Evolutionary conservation across 1,140 invertebrate species (phyloP).

Genomic region (Brachionus paranguensis): DNA sequence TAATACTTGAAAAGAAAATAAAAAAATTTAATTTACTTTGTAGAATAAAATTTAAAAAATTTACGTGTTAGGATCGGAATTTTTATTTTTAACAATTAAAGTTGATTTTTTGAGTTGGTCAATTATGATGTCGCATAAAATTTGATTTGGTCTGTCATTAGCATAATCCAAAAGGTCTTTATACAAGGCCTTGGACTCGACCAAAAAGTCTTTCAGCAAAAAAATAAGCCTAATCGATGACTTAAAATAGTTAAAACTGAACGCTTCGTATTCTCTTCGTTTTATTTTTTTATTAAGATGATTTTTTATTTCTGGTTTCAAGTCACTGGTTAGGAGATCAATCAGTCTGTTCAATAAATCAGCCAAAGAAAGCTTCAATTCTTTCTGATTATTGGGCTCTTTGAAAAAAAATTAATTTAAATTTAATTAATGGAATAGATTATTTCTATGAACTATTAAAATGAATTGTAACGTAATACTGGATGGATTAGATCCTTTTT

Average conservation of each 20-base stretch:
- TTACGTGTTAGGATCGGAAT: neutral
- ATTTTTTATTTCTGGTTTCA: slow-evolving; percentile 19
- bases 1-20: neutral
- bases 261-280: neutral
- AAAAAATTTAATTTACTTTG: neutral
- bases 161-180: neutral
- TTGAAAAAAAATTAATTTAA: neutral
- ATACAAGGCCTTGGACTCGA: neutral
- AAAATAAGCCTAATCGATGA: slow-evolving; percentile 28
- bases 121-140: neutral
- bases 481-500: no score
- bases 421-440: no score
- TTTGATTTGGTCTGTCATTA: slow-evolving; percentile 5
- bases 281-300: neutral
- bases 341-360: slow-evolving; percentile 28
- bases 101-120: slow-evolving; percentile 24
- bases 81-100: neutral
- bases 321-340: slow-evolving; percentile 2
- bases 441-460: no score
- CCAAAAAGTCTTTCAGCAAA: neutral
- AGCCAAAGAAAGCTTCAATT: neutral
- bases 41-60: neutral
- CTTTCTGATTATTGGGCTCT: slow-evolving; percentile 11
- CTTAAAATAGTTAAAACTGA: slow-evolving; percentile 24
- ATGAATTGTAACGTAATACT: no score